A percentile compares a stretch with the other conserved stretches of the same genome.
These are phyloP conservation scores for Sebastes ruberrimus DNA, from an alignment of 2,797 vertebrate genomes.

Conservation along the genomic window DNA sequence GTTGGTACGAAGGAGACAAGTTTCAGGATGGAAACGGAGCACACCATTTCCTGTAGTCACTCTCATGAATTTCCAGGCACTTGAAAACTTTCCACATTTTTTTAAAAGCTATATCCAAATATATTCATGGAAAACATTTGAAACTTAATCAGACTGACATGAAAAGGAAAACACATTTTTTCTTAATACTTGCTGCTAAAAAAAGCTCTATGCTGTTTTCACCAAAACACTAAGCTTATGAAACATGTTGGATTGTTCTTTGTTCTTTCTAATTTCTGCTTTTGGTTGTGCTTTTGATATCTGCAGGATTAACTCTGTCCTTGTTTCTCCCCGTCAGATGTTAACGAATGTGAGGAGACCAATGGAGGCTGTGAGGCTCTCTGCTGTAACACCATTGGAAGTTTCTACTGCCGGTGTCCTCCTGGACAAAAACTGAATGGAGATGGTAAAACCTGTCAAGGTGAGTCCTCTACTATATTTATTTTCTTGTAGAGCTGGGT, in stretches of 20 bases:
- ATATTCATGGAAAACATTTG: slow-evolving; percentile 28
- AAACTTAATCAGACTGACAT: slow-evolving; percentile 30
- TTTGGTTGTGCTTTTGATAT: background rate
- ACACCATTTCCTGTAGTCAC: slow-evolving; percentile 6
- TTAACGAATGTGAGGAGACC: slow-evolving; percentile 84
- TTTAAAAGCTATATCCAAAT: slow-evolving; percentile 16
- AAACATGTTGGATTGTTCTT: background rate
- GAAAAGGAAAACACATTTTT: slow-evolving; percentile 15
- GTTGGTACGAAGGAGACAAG: background rate
- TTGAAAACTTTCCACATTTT: slow-evolving; percentile 31
- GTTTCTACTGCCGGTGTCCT: slow-evolving; percentile 87
- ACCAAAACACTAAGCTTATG: background rate
- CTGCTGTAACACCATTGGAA: slow-evolving; percentile 89
- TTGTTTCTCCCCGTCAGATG: slow-evolving; percentile 72
- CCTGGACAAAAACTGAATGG: slow-evolving; percentile 78
- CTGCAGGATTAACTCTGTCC: background rate
- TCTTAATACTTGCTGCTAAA: background rate
- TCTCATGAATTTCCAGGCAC: slow-evolving; percentile 34
- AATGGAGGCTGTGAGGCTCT: slow-evolving; percentile 83
- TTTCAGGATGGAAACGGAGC: slow-evolving; percentile 26
- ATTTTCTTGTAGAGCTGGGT: background rate
- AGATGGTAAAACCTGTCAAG: slow-evolving; percentile 84
- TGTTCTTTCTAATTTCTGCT: background rate
- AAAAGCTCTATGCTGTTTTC: background rate
- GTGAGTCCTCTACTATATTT: slow-evolving; percentile 62